phyloP scores from a whole-genome alignment of 2,797 vertebrate species.

The Falco concolor region DNA sequence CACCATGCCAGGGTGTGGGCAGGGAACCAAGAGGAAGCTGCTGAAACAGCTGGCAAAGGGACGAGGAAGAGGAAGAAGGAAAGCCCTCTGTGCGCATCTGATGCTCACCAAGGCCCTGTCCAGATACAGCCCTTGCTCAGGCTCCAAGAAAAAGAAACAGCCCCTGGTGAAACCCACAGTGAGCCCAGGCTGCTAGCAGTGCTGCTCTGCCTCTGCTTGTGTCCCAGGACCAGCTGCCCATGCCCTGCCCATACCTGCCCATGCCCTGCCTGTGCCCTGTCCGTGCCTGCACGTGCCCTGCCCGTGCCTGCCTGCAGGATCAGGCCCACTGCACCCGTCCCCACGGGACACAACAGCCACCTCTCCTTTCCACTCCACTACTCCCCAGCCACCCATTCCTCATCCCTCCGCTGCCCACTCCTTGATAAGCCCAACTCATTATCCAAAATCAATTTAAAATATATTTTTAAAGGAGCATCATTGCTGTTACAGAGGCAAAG shows the following conservation, averaged over 20 bases:
- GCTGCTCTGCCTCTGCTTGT: neutral
- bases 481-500: neutral
- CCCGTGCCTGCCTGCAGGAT: neutral
- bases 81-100: rapidly evolving
- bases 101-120: neutral
- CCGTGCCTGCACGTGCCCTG: neutral
- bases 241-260: neutral
- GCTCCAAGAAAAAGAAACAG: neutral
- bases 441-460: neutral
- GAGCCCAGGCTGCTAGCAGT: rapidly evolving
- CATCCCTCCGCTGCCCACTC: neutral
- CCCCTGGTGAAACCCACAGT: rapidly evolving
- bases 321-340: neutral
- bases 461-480: neutral
- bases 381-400: neutral
- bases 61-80: neutral
- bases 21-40: neutral
- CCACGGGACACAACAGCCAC: rapidly evolving
- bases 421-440: neutral
- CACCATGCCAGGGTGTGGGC: neutral
- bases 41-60: neutral
- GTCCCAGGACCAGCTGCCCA: neutral
- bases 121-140: neutral
- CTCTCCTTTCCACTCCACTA: neutral
- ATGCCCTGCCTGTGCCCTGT: neutral